phyloP scores from a whole-genome alignment of 2,888 invertebrate genomes.

The Agrotis exclamationis region DNA sequence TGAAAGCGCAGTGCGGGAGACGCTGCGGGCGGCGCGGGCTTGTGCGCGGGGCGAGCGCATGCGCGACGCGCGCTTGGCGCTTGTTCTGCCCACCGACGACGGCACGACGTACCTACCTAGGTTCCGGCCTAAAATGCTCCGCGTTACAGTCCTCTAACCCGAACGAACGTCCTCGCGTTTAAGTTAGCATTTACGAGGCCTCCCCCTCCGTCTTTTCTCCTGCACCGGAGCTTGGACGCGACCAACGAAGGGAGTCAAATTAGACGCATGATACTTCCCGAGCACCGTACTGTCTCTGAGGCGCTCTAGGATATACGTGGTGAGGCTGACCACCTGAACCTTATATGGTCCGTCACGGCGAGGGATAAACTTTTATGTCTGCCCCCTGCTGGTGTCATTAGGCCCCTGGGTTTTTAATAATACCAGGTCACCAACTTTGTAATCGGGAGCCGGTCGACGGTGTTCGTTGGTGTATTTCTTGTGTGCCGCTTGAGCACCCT shows the following conservation, averaged over 20 bases:
- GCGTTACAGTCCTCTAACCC: constrained; percentile 2
- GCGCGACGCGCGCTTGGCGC: too few species aligned
- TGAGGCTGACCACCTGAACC: background rate
- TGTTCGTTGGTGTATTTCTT: background rate
- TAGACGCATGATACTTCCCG: background rate
- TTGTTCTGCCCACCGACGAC: too few species aligned
- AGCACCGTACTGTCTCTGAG: background rate
- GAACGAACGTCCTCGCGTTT: constrained; percentile 1
- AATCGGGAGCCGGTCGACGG: background rate
- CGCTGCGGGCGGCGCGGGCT: too few species aligned
- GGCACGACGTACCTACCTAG: too few species aligned
- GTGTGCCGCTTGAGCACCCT: background rate
- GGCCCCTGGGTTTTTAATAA: background rate
- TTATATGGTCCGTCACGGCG: background rate
- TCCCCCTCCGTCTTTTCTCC: background rate
- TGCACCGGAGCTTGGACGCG: background rate
- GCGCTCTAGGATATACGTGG: background rate
- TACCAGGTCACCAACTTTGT: background rate
- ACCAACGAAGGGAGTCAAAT: background rate
- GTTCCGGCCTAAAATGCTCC: too few species aligned
- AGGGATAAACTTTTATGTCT: background rate
- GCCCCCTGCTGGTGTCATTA: background rate
- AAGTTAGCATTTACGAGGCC: background rate
- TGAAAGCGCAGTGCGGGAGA: too few species aligned
- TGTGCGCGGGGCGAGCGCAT: too few species aligned